phyloP scores from a whole-genome alignment of 2,113 vertebrate species.

The Phainopepla nitens region DNA sequence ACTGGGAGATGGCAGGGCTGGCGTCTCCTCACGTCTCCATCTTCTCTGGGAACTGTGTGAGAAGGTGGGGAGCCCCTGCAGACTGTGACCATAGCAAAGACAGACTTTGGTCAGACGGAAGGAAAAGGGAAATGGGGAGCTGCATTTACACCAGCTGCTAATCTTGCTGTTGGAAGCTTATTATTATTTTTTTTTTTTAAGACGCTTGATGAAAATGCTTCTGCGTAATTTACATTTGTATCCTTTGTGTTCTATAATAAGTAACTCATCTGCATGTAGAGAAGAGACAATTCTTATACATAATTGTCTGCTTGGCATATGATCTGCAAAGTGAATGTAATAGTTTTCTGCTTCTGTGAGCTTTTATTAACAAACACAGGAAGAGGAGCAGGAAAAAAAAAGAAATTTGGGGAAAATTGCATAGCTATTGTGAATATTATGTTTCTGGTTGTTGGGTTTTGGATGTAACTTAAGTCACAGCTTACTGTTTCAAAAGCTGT shows the following conservation, averaged over 20 bases:
- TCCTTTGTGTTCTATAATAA: background rate
- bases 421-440: background rate
- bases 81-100: background rate
- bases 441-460: background rate
- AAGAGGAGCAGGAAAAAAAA: background rate
- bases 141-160: background rate
- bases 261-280: background rate
- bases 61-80: background rate
- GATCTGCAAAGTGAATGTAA: background rate
- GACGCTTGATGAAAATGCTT: background rate
- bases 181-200: background rate
- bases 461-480: background rate
- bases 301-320: background rate
- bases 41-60: background rate
- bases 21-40: accelerated
- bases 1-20: background rate
- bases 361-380: background rate
- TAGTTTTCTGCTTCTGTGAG: background rate
- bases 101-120: background rate
- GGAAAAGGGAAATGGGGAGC: background rate
- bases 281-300: background rate
- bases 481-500: background rate
- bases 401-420: background rate
- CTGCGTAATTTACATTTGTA: background rate
- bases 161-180: background rate